Evolutionary conservation across 2,797 vertebrate genomes (phyloP).

Genomic region (Malacoraja senta): DNA sequence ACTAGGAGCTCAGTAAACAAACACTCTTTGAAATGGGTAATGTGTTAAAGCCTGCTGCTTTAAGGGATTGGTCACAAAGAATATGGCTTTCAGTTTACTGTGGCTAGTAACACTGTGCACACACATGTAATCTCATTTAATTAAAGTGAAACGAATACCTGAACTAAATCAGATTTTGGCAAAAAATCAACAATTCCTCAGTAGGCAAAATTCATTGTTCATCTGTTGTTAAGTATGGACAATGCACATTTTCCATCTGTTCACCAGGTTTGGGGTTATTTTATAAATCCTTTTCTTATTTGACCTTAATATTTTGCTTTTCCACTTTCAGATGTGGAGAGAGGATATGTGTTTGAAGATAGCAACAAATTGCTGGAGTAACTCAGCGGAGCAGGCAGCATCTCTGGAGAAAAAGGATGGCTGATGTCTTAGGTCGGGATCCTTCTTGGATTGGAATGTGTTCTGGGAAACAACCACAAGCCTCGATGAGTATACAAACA

Average conservation of each 20-base stretch:
- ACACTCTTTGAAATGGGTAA: conserved; percentile 64
- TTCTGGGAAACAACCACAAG: too few relatives aligned
- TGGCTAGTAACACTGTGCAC: conserved; percentile 23
- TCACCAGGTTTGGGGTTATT: background rate
- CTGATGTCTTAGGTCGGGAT: too few relatives aligned
- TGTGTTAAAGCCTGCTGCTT: conserved; percentile 56
- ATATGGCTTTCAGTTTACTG: conserved; percentile 38
- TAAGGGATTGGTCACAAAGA: conserved; percentile 55
- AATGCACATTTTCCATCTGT: conserved; percentile 47
- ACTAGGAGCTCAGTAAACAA: conserved; percentile 66
- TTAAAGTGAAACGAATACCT: conserved; percentile 51
- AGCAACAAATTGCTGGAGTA: too few relatives aligned
- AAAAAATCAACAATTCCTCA: conserved; percentile 47
- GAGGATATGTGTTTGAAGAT: too few relatives aligned
- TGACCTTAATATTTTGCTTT: background rate
- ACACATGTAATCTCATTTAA: conserved; percentile 54
- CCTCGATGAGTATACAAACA: too few relatives aligned
- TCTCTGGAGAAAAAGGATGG: too few relatives aligned
- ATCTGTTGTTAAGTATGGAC: conserved; percentile 45
- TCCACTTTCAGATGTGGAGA: background rate
- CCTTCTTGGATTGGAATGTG: too few relatives aligned
- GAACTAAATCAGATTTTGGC: conserved; percentile 57
- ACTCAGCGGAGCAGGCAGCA: too few relatives aligned
- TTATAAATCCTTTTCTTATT: background rate
- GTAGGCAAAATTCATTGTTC: conserved; percentile 44